Conservation (phyloP, 2,113 vertebrate species). For the Eubucco bourcierii region DNA sequence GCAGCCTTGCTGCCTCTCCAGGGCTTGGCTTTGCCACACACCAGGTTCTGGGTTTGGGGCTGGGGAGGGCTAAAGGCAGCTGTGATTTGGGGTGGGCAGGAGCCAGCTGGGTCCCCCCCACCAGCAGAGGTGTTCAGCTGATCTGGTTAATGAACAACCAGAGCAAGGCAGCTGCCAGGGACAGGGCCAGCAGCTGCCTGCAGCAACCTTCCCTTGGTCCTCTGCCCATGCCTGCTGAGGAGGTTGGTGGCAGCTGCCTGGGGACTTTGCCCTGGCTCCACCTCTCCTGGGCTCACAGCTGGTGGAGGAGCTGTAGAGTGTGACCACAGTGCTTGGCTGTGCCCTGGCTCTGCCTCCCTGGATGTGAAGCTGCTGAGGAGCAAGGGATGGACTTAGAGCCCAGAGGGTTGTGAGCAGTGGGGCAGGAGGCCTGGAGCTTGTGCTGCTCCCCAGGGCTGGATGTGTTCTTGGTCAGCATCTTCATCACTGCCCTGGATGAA, state of each 20-base stretch:
- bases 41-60: not conserved
- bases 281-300: not conserved
- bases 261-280: not conserved
- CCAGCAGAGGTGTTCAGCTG: not conserved
- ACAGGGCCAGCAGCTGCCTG: not conserved
- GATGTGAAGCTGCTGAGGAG: not conserved
- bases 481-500: too few species aligned
- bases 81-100: accelerated
- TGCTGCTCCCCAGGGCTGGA: too few species aligned
- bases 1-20: not conserved
- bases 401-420: too few species aligned
- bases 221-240: not conserved
- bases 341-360: not conserved
- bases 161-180: too few species aligned
- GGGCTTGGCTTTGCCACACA: not conserved
- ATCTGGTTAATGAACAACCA: not conserved
- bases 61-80: not conserved
- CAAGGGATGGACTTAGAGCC: not conserved
- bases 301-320: not conserved
- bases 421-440: too few species aligned
- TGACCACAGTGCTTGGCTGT: accelerated
- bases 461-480: too few species aligned
- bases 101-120: not conserved
- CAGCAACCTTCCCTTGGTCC: not conserved
- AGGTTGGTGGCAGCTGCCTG: not conserved